These are phyloP conservation scores for Choreutis nemorana DNA, from an alignment of 2,888 invertebrate species.

Conservation along the genomic window DNA sequence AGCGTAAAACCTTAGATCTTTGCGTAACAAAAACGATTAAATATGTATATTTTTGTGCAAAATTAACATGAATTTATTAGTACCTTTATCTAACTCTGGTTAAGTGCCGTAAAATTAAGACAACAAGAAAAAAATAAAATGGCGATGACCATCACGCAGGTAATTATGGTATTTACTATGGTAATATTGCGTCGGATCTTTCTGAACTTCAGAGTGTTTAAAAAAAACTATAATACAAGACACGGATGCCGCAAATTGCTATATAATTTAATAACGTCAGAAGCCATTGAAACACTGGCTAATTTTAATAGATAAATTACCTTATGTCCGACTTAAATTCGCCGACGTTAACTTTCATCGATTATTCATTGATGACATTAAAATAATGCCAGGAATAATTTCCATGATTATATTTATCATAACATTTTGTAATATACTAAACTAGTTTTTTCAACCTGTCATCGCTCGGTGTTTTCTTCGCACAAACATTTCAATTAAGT, in stretches of 20 bases:
- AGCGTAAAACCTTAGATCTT: conserved; percentile 2
- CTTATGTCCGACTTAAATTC: conserved; percentile 14
- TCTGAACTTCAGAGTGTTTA: conserved; percentile 19
- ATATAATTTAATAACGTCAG: conserved; percentile 24
- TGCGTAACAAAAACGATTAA: too few relatives aligned
- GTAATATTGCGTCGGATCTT: conserved; percentile 20
- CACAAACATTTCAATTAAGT: too few relatives aligned
- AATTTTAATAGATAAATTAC: conserved; percentile 16
- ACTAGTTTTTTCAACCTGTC: too few relatives aligned
- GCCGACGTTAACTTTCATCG: conserved; percentile 19
- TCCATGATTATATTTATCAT: too few relatives aligned
- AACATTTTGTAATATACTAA: too few relatives aligned
- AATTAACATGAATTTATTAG: background rate
- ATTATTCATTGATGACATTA: conserved; percentile 9
- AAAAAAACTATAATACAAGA: conserved; percentile 15
- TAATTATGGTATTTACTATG: conserved; percentile 29
- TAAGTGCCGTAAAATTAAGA: conserved; percentile 17
- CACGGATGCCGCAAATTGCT: conserved; percentile 19
- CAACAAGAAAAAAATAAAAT: conserved; percentile 16
- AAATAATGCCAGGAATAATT: too few relatives aligned
- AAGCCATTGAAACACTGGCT: conserved; percentile 13
- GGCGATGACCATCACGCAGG: conserved; percentile 20
- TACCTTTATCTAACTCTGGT: conserved; percentile 6
- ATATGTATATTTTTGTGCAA: too few relatives aligned
- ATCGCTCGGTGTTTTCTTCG: too few relatives aligned